phyloP scores from a whole-genome alignment of 2,113 vertebrate species.

The Nymphicus hollandicus region DNA sequence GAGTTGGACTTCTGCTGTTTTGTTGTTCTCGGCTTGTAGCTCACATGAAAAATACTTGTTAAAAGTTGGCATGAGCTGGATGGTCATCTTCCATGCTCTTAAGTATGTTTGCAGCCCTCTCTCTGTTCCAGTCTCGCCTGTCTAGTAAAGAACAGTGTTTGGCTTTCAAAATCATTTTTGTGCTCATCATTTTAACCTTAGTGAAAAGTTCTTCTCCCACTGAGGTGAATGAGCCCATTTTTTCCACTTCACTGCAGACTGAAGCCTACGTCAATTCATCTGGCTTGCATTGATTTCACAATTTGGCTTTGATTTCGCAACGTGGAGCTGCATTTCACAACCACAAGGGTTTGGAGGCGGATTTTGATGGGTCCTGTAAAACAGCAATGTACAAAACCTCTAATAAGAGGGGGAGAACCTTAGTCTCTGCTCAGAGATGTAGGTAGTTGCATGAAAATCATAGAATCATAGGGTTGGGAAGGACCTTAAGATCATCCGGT shows the following conservation, averaged over 20 bases:
- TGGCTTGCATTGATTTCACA: slow-evolving; percentile 6
- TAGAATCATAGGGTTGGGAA: neutral
- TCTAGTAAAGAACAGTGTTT: neutral
- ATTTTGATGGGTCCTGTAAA: neutral
- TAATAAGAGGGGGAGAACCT: neutral
- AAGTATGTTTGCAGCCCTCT: neutral
- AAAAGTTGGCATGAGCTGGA: neutral
- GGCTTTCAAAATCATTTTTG: neutral
- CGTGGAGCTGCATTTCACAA: neutral
- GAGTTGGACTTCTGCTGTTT: neutral
- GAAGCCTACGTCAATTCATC: neutral
- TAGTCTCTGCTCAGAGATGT: neutral
- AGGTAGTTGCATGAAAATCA: neutral
- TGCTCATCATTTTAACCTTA: neutral
- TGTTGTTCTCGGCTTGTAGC: neutral
- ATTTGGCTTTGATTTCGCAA: neutral
- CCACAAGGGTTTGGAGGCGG: neutral
- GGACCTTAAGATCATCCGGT: neutral
- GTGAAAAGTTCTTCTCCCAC: neutral
- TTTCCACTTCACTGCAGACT: neutral
- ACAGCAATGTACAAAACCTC: neutral
- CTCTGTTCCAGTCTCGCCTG: rapidly evolving
- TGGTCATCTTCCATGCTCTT: neutral
- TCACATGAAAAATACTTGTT: neutral
- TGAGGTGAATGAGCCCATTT: neutral